Percentiles rank a stretch among this genome's conserved stretches.
Conservation (phyloP, 2,888 invertebrate genomes). For the Subacronicta megacephala region DNA sequence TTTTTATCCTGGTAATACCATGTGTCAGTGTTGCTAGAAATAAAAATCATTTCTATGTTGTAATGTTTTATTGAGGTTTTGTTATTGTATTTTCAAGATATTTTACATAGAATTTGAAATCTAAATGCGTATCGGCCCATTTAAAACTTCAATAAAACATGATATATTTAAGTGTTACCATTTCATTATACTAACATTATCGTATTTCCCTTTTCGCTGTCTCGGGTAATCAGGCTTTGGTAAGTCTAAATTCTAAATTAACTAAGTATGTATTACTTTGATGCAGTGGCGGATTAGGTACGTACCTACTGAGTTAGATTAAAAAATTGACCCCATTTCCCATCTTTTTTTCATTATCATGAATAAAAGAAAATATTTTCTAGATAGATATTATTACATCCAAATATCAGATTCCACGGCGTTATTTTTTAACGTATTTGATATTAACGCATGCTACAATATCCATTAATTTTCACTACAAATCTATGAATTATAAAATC, state of each 20-base stretch:
- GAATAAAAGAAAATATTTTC: neutral
- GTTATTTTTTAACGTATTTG: no score
- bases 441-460: no score
- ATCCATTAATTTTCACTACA: no score
- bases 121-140: neutral
- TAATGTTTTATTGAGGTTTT: slow-evolving; percentile 33
- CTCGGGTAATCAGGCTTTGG: slow-evolving; percentile 84
- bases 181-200: slow-evolving; percentile 58
- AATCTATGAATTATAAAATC: no score
- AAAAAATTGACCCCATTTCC: neutral
- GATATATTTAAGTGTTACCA: slow-evolving; percentile 28
- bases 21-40: slow-evolving; percentile 29
- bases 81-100: no score
- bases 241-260: slow-evolving; percentile 77
- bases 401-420: no score
- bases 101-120: neutral
- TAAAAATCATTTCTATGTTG: slow-evolving; percentile 17
- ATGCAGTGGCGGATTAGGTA: slow-evolving; percentile 38
- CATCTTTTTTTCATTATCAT: neutral
- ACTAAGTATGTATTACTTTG: slow-evolving; percentile 7
- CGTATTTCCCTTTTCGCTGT: slow-evolving; percentile 71
- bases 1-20: slow-evolving; percentile 19
- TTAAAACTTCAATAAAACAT: slow-evolving; percentile 31
- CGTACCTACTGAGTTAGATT: no score
- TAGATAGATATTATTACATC: no score